A percentile compares a stretch with the other conserved stretches of the same genome.
Conservation (phyloP, 2,113 vertebrate genomes). For the Myiagra hebetior region DNA sequence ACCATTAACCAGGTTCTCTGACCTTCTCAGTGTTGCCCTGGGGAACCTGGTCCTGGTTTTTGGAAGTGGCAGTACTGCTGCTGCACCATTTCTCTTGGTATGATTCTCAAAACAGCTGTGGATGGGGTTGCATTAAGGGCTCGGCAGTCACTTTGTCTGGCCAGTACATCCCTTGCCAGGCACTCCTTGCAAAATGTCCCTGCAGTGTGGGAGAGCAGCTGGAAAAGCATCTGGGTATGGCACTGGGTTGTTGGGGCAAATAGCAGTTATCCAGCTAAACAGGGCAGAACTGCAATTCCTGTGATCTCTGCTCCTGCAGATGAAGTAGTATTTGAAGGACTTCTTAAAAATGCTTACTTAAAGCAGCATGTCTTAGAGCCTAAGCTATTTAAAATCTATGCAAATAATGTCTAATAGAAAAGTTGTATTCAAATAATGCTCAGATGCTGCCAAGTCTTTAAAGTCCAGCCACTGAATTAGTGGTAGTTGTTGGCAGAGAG, state of each 20-base stretch:
- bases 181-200: not conserved
- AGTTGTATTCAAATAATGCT: not conserved
- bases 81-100: not conserved
- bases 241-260: not conserved
- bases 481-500: not conserved
- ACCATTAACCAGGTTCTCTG: not conserved
- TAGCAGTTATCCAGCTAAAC: not conserved
- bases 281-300: not conserved
- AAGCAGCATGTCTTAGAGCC: not conserved
- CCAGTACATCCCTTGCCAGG: not conserved
- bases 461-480: not conserved
- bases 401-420: slow-evolving; percentile 14
- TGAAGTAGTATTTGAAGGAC: not conserved
- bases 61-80: not conserved
- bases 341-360: not conserved
- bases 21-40: not conserved
- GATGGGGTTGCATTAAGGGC: not conserved
- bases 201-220: not conserved
- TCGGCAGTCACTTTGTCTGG: not conserved
- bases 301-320: not conserved
- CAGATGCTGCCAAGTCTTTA: slow-evolving; percentile 18
- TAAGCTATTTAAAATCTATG: not conserved
- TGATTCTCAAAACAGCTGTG: not conserved
- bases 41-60: not conserved
- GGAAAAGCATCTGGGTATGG: fast-evolving